Percentiles rank a stretch among this genome's conserved stretches.
Evolutionary conservation across 2,888 invertebrate species (phyloP).

Genomic region (Temnothorax ravouxi): DNA sequence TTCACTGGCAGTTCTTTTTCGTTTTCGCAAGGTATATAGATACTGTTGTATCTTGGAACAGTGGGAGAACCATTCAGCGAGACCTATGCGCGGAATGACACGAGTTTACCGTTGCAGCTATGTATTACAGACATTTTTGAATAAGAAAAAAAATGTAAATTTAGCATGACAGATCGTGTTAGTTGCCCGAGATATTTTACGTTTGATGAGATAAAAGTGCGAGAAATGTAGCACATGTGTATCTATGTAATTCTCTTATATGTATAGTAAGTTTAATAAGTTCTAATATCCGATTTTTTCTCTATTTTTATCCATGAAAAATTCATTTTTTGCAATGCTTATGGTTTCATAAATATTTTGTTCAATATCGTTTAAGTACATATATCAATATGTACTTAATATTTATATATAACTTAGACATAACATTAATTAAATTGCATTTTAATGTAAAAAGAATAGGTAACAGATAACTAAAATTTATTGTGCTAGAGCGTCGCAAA

Average conservation of each 20-base stretch:
- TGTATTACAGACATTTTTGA: slow-evolving; percentile 12
- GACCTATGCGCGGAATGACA: slow-evolving; percentile 8
- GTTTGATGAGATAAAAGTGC: neutral
- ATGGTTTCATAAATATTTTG: neutral
- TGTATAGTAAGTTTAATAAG: neutral
- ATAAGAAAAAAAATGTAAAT: neutral
- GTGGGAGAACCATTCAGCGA: neutral
- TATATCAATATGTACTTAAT: neutral
- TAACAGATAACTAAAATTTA: slow-evolving; percentile 20
- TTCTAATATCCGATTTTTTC: neutral
- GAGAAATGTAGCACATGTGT: neutral
- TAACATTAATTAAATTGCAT: neutral
- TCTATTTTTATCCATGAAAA: neutral
- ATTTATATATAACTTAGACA: neutral
- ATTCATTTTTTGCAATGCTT: neutral
- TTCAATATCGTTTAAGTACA: neutral
- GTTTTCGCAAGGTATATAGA: neutral
- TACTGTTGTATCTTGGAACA: neutral
- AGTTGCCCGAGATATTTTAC: neutral
- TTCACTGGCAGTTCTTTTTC: neutral
- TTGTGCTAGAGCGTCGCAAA: neutral
- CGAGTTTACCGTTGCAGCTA: neutral
- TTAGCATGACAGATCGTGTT: neutral
- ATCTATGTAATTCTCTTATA: neutral
- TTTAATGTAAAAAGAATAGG: neutral